Percentiles rank a stretch among this genome's conserved stretches.
Evolutionary conservation across 2,888 invertebrate species (phyloP).

Genomic region (Dasysyrphus albostriatus): DNA sequence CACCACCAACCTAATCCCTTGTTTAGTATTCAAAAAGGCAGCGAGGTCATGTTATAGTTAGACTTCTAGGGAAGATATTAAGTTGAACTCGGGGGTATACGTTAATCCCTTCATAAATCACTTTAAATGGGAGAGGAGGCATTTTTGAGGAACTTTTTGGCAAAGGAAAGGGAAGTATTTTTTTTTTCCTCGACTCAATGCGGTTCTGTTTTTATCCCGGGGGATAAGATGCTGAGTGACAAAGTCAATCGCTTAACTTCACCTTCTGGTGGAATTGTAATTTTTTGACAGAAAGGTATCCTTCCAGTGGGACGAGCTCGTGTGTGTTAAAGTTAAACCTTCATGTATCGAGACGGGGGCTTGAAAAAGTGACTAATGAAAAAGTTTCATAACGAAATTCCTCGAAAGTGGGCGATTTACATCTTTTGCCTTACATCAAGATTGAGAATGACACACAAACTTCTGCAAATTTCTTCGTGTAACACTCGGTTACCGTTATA

Average conservation of each 20-base stretch:
- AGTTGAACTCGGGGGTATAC: background rate
- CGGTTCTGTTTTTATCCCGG: conserved; percentile 2
- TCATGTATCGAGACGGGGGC: background rate
- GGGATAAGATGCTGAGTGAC: background rate
- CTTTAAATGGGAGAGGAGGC: background rate
- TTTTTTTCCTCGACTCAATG: conserved; percentile 7
- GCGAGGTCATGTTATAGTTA: background rate
- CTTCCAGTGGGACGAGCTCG: background rate
- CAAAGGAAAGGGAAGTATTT: background rate
- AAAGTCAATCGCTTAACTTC: background rate
- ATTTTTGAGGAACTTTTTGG: background rate
- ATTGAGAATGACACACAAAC: background rate
- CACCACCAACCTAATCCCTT: conserved; percentile 11
- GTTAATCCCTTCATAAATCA: conserved; percentile 45
- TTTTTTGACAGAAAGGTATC: background rate
- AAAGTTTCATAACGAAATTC: conserved; percentile 61
- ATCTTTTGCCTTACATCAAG: background rate
- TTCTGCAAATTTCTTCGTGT: background rate
- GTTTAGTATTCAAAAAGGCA: conserved; percentile 31
- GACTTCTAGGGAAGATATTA: background rate
- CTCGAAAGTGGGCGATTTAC: background rate
- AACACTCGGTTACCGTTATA: background rate
- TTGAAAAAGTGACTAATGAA: conserved; percentile 45
- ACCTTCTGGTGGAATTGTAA: background rate
- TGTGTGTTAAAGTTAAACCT: background rate